Evolutionary conservation across 2,797 vertebrate species (phyloP).

Genomic region (Eidolon dupreanum): DNA sequence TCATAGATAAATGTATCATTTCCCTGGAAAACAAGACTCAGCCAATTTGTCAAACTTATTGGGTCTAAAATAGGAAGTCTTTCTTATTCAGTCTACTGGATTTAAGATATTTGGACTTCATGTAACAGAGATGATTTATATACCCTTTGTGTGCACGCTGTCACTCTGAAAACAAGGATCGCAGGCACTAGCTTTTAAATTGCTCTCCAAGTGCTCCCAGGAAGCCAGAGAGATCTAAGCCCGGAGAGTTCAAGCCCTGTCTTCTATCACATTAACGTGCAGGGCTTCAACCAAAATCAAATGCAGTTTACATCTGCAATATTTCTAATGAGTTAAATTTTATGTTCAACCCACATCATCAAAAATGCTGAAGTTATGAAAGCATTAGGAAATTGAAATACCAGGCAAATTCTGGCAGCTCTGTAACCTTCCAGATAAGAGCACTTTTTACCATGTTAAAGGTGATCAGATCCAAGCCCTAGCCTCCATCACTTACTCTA

Average conservation of each 20-base stretch:
- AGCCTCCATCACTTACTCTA: neutral
- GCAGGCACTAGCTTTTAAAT: neutral
- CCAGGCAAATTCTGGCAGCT: neutral
- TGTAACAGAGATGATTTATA: constrained; percentile 21
- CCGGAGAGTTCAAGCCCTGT: neutral
- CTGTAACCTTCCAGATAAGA: neutral
- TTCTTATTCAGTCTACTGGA: neutral
- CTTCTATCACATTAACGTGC: neutral
- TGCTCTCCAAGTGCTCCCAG: neutral
- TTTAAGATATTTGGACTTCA: constrained; percentile 44
- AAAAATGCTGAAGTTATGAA: neutral
- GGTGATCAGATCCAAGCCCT: neutral
- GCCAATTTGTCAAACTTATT: constrained; percentile 73
- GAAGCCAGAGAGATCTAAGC: neutral
- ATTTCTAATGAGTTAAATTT: constrained; percentile 9
- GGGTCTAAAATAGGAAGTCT: constrained; percentile 54
- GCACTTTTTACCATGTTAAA: neutral
- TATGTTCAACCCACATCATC: neutral
- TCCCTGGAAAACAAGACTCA: constrained; percentile 66
- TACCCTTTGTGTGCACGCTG: neutral
- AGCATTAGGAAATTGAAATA: neutral
- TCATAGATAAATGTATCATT: constrained; percentile 62
- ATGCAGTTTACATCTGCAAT: neutral
- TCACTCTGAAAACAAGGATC: constrained; percentile 31
- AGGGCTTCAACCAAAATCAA: neutral